These are phyloP conservation scores for Dreissena rostriformis DNA, from an alignment of 1,140 invertebrate genomes.

Conservation along the genomic window DNA sequence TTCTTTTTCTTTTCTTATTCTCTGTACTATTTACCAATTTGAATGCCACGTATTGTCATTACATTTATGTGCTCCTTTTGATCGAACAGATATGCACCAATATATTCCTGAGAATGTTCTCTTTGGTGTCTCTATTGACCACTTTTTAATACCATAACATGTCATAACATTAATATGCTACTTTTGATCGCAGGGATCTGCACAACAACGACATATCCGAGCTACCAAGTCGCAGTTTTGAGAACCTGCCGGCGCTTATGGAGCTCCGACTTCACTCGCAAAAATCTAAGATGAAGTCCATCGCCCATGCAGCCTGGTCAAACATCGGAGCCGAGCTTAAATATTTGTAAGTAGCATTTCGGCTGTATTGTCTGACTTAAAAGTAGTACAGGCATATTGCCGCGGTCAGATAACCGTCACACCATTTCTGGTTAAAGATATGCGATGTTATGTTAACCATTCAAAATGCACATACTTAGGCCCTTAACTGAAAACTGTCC, in stretches of 20 bases:
- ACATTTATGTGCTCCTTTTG: no score
- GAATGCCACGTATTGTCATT: no score
- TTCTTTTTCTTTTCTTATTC: no score
- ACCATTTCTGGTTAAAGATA: no score
- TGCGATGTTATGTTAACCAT: no score
- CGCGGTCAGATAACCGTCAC: no score
- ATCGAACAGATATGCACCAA: no score
- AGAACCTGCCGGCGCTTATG: slow-evolving; percentile 52
- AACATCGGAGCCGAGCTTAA: slow-evolving; percentile 53
- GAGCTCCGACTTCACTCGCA: slow-evolving; percentile 56
- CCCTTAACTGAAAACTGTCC: no score
- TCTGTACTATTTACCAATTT: no score
- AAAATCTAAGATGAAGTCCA: slow-evolving; percentile 52
- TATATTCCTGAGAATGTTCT: background rate
- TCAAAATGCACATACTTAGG: no score
- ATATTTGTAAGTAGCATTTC: slow-evolving; percentile 19
- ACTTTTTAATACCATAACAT: background rate
- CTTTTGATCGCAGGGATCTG: slow-evolving; percentile 42
- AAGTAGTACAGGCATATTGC: no score
- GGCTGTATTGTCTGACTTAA: no score
- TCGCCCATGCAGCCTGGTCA: slow-evolving; percentile 51
- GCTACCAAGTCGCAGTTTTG: slow-evolving; percentile 42
- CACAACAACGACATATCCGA: slow-evolving; percentile 48
- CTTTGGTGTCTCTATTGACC: background rate
- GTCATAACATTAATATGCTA: background rate